Evolutionary conservation across 2,113 vertebrate species (phyloP).

Genomic region (Apaloderma vittatum): DNA sequence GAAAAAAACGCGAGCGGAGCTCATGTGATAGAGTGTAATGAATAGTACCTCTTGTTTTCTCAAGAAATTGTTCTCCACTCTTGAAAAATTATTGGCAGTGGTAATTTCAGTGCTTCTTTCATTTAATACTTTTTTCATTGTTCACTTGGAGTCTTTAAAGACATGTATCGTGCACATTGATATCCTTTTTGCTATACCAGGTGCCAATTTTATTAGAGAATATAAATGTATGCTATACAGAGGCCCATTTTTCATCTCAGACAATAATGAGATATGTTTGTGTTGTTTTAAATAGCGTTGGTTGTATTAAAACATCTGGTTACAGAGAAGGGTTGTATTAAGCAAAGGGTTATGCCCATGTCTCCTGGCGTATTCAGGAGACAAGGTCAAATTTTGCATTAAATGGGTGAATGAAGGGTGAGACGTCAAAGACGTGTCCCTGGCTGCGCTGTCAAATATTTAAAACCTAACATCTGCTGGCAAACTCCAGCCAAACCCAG

Average conservation of each 20-base stretch:
- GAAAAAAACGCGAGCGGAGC: background rate
- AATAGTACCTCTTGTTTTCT: slow-evolving; percentile 65
- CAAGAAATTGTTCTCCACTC: slow-evolving; percentile 33
- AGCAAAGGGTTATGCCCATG: background rate
- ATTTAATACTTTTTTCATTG: slow-evolving; percentile 35
- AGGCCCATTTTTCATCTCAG: slow-evolving; percentile 48
- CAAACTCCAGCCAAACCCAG: background rate
- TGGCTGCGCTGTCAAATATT: slow-evolving; percentile 58
- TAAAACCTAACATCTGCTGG: slow-evolving; percentile 61
- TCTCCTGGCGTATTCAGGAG: slow-evolving; percentile 2
- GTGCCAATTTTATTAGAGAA: slow-evolving; percentile 62
- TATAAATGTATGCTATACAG: slow-evolving; percentile 37
- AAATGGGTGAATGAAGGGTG: slow-evolving; percentile 57
- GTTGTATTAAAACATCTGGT: slow-evolving; percentile 51
- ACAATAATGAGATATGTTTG: slow-evolving; percentile 52
- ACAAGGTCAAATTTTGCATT: slow-evolving; percentile 57
- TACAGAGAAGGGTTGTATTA: slow-evolving; percentile 6
- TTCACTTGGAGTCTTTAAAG: slow-evolving; percentile 36
- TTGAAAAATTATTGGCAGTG: slow-evolving; percentile 42
- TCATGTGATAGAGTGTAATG: slow-evolving; percentile 28
- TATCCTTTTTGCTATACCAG: slow-evolving; percentile 50
- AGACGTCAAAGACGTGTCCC: slow-evolving; percentile 47
- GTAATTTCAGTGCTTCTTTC: slow-evolving; percentile 52
- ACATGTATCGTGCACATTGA: background rate
- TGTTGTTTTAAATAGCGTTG: slow-evolving; percentile 33